Conservation (phyloP, 1,140 invertebrate genomes). For the Hyles euphorbiae region DNA sequence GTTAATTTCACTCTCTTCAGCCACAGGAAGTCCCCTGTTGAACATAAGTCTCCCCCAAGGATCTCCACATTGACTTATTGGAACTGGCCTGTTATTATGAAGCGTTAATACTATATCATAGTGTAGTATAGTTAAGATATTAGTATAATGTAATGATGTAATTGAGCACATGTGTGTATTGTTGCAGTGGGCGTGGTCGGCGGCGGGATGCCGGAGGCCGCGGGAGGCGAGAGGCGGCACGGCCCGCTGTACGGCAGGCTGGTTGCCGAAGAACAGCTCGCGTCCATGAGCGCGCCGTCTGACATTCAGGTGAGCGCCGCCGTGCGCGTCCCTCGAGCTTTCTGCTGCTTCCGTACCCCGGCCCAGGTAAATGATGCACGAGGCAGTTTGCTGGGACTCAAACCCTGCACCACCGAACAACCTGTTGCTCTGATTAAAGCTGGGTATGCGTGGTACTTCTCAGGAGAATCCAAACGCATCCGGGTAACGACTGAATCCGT, state of each 20-base stretch:
- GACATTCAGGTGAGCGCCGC: conserved; percentile 82
- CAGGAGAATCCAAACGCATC: too few species aligned
- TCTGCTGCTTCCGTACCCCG: conserved; percentile 91
- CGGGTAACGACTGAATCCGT: too few species aligned
- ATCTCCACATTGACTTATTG: too few species aligned
- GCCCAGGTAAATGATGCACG: conserved; percentile 71
- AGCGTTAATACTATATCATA: too few species aligned
- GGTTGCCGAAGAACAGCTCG: conserved; percentile 90
- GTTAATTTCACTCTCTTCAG: too few species aligned
- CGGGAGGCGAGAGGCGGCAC: conserved; percentile 77
- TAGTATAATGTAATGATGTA: too few species aligned
- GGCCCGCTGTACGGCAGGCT: conserved; percentile 91
- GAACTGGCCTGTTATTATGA: too few species aligned
- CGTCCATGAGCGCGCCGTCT: conserved; percentile 79
- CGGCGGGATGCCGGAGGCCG: conserved; percentile 71
- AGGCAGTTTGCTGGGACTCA: conserved; percentile 52
- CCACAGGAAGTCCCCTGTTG: too few species aligned
- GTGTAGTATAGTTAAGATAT: too few species aligned
- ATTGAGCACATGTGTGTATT: conserved; percentile 18
- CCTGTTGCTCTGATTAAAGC: not conserved
- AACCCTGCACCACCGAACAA: conserved; percentile 1
- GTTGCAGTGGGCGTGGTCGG: conserved; percentile 67
- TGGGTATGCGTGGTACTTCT: too few species aligned
- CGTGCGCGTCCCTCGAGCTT: conserved; percentile 90
- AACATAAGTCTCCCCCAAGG: too few species aligned